phyloP scores from a whole-genome alignment of 2,113 vertebrate genomes.

The Trogon melanurus region DNA sequence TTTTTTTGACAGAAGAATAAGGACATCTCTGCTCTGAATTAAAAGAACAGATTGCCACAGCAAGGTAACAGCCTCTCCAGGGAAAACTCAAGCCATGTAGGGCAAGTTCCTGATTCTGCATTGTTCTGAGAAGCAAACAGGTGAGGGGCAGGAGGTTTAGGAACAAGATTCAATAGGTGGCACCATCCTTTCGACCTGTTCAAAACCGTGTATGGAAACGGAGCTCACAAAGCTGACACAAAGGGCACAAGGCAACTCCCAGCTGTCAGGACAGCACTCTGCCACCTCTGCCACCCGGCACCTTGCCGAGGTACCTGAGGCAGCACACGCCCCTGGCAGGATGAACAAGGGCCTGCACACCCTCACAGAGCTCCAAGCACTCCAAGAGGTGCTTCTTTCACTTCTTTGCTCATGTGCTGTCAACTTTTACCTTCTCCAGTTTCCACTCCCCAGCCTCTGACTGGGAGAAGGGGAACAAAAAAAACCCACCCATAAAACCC shows the following conservation, averaged over 20 bases:
- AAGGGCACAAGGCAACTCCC: background rate
- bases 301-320: background rate
- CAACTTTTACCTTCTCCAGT: background rate
- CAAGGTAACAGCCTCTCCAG: background rate
- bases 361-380: background rate
- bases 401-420: background rate
- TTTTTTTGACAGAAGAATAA: background rate
- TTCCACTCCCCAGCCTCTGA: conserved; percentile 41
- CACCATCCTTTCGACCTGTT: background rate
- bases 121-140: background rate
- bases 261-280: background rate
- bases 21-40: background rate
- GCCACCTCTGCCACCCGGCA: background rate
- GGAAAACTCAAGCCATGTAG: background rate
- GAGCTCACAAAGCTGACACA: background rate
- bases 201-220: background rate
- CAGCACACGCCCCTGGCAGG: background rate
- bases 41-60: background rate
- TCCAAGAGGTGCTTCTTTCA: background rate
- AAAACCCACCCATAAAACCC: background rate
- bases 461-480: no score
- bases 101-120: background rate
- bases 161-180: background rate
- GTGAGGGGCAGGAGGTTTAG: background rate
- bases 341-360: background rate